A percentile compares a stretch with the other conserved stretches of the same genome.
Conservation (phyloP, 2,888 invertebrate species). For the Coleophora deauratella region DNA sequence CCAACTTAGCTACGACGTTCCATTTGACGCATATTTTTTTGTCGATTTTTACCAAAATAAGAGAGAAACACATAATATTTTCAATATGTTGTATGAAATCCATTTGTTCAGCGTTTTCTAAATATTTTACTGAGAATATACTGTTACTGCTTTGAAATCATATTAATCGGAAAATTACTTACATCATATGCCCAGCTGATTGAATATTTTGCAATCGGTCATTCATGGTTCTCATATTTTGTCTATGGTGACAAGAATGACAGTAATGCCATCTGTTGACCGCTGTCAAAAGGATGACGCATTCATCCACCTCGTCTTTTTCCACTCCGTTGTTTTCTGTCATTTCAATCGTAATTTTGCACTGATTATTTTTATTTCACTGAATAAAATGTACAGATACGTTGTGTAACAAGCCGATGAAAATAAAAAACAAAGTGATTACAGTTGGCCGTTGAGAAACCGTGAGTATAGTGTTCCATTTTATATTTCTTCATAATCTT, state of each 20-base stretch:
- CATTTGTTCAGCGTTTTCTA: too few species aligned
- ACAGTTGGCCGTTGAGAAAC: conserved; percentile 29
- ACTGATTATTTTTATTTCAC: conserved; percentile 37
- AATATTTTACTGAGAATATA: too few species aligned
- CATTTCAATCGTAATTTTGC: conserved; percentile 48
- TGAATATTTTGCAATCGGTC: too few species aligned
- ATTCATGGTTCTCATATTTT: too few species aligned
- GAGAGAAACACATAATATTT: too few species aligned
- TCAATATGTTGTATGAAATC: too few species aligned
- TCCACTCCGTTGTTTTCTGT: conserved; percentile 62
- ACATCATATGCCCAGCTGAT: too few species aligned
- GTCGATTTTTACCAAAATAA: too few species aligned
- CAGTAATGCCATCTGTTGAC: conserved; percentile 49
- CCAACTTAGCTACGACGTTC: conserved; percentile 22
- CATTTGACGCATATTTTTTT: too few species aligned
- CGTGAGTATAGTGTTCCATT: conserved; percentile 43
- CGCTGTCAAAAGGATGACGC: conserved; percentile 17
- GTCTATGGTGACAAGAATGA: conserved; percentile 37
- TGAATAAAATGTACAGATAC: conserved; percentile 33
- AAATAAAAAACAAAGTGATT: conserved; percentile 21
- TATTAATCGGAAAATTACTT: too few species aligned
- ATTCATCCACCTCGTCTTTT: conserved; percentile 57
- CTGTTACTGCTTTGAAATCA: too few species aligned
- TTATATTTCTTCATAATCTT: conserved; percentile 28
- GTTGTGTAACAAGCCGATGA: conserved; percentile 35